phyloP scores from a whole-genome alignment of 2,888 invertebrate genomes.

The Axea sp. region DNA sequence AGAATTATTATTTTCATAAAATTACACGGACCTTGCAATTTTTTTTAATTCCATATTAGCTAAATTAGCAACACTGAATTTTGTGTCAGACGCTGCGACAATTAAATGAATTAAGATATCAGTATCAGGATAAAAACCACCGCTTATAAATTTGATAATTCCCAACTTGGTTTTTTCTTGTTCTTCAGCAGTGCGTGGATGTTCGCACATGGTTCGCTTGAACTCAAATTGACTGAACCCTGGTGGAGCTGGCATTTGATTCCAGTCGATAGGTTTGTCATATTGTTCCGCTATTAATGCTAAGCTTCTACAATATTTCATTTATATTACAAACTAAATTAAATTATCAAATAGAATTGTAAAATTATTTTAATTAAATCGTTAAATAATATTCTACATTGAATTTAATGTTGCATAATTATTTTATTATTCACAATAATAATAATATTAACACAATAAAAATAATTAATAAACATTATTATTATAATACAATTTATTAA shows the following conservation, averaged over 20 bases:
- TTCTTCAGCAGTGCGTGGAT: conserved; percentile 87
- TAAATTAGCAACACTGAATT: conserved; percentile 92
- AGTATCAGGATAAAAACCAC: conserved; percentile 87
- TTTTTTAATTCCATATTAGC: conserved; percentile 92
- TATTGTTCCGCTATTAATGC: conserved; percentile 80
- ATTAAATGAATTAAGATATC: conserved; percentile 89
- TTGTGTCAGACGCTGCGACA: conserved; percentile 92
- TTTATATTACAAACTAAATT: too few species aligned
- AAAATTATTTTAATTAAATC: too few species aligned
- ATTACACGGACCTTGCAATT: conserved; percentile 81
- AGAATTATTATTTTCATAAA: not conserved
- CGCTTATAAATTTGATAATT: conserved; percentile 89
- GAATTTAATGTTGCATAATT: too few species aligned
- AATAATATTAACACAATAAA: too few species aligned
- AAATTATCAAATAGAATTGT: too few species aligned
- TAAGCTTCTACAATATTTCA: conserved; percentile 76
- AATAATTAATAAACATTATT: too few species aligned
- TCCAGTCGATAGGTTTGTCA: conserved; percentile 75
- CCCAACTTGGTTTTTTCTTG: conserved; percentile 89
- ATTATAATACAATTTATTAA: too few species aligned
- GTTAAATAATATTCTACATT: too few species aligned
- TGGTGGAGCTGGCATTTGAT: conserved; percentile 83
- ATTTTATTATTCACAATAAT: too few species aligned
- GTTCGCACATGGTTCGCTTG: conserved; percentile 87
- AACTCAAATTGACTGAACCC: conserved; percentile 89